phyloP scores from a whole-genome alignment of 1,140 invertebrate species.

The Globodera ellingtonae region DNA sequence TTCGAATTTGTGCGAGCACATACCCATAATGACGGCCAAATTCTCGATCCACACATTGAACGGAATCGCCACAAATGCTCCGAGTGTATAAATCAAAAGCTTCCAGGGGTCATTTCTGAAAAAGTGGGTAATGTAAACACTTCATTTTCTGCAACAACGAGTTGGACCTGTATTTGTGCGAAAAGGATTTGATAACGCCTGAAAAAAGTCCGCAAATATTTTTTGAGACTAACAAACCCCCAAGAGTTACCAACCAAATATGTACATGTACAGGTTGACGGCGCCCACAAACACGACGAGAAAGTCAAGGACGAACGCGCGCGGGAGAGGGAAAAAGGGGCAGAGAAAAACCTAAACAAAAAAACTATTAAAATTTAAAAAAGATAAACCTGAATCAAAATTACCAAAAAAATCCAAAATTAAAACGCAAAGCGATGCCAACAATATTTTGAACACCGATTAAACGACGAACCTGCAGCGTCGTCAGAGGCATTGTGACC shows the following conservation, averaged over 20 bases:
- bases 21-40: conserved; percentile 61
- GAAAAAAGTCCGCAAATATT: not conserved
- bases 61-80: conserved; percentile 61
- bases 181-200: conserved; percentile 64
- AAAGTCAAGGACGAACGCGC: conserved; percentile 55
- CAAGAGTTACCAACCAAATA: conserved; percentile 41
- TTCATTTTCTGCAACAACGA: not conserved
- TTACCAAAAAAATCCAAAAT: too few relatives aligned
- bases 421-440: not conserved
- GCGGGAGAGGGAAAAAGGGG: conserved; percentile 59
- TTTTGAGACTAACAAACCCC: not conserved
- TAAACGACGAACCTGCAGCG: conserved; percentile 46
- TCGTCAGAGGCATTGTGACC: conserved; percentile 80
- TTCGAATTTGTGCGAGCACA: conserved; percentile 61
- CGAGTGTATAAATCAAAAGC: conserved; percentile 55
- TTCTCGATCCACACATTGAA: conserved; percentile 66
- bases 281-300: conserved; percentile 64
- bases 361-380: not conserved
- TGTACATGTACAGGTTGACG: conserved; percentile 65
- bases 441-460: not conserved
- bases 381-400: too few relatives aligned
- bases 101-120: conserved; percentile 53
- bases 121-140: conserved; percentile 39
- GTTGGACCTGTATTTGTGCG: conserved; percentile 62
- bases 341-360: conserved; percentile 52